These are phyloP conservation scores for Drosophila borborema DNA, from an alignment of 2,888 invertebrate species.

Conservation along the genomic window DNA sequence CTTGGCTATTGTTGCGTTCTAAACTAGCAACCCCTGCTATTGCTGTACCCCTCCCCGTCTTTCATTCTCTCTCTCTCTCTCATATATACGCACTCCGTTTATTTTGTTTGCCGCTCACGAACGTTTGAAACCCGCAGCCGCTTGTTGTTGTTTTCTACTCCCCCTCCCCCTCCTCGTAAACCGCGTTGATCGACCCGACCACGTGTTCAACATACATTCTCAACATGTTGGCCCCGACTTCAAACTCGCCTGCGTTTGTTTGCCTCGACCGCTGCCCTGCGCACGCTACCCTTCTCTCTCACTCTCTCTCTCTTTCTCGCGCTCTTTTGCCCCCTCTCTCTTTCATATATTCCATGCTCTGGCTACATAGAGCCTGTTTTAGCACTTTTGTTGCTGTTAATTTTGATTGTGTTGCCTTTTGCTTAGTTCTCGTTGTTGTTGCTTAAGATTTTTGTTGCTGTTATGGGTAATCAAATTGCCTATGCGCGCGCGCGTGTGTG, in stretches of 20 bases:
- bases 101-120: conserved; percentile 45
- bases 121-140: conserved; percentile 11
- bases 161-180: not conserved
- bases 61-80: not conserved
- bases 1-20: conserved; percentile 29
- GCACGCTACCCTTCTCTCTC: conserved; percentile 2
- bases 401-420: conserved; percentile 41
- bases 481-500: not conserved
- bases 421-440: conserved; percentile 29
- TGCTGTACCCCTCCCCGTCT: not conserved
- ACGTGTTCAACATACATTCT: conserved; percentile 78
- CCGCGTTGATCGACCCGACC: conserved; percentile 54
- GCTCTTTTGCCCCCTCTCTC: not conserved
- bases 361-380: conserved; percentile 42
- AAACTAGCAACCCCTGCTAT: conserved; percentile 29
- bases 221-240: conserved; percentile 64
- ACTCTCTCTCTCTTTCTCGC: not conserved
- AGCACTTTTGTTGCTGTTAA: conserved; percentile 36
- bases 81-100: conserved; percentile 4
- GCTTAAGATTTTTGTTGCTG: conserved; percentile 35
- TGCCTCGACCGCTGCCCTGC: conserved; percentile 11
- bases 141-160: not conserved
- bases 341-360: conserved; percentile 2
- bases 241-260: conserved; percentile 23
- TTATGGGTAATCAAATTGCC: conserved; percentile 75